These are phyloP conservation scores for Drosophila serrata DNA, from an alignment of 1,140 invertebrate species.

Conservation along the genomic window DNA sequence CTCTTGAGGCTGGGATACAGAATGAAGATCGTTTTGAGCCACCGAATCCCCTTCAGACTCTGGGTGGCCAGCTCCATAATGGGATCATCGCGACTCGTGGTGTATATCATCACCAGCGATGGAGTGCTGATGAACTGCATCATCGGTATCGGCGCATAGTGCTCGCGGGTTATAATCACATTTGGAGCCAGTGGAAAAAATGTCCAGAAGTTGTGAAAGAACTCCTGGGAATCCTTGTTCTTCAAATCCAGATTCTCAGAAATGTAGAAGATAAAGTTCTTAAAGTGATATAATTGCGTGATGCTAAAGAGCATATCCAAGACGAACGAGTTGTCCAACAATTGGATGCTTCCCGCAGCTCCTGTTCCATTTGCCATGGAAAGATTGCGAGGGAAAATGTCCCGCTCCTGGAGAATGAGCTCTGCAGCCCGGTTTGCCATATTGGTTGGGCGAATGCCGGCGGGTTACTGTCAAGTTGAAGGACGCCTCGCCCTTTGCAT, in stretches of 20 bases:
- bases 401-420: slow-evolving; percentile 46
- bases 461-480: slow-evolving; percentile 54
- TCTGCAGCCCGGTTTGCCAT: slow-evolving; percentile 50
- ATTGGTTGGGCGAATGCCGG: slow-evolving; percentile 39
- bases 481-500: slow-evolving; percentile 33
- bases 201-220: slow-evolving; percentile 61
- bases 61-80: slow-evolving; percentile 74
- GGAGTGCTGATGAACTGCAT: slow-evolving; percentile 68
- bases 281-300: slow-evolving; percentile 58
- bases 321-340: slow-evolving; percentile 56
- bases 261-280: slow-evolving; percentile 75
- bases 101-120: slow-evolving; percentile 61
- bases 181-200: slow-evolving; percentile 57
- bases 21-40: slow-evolving; percentile 71
- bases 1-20: slow-evolving; percentile 47
- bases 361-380: slow-evolving; percentile 1
- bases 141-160: slow-evolving; percentile 29
- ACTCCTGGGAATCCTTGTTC: slow-evolving; percentile 31
- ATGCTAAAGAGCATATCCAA: slow-evolving; percentile 53
- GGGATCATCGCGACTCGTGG: slow-evolving; percentile 63
- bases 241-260: slow-evolving; percentile 62
- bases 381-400: neutral
- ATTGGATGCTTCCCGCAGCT: slow-evolving; percentile 8
- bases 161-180: slow-evolving; percentile 43
- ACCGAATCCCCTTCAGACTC: slow-evolving; percentile 44